These are phyloP conservation scores for Carcina quercana DNA, from an alignment of 2,888 invertebrate genomes.

Conservation along the genomic window DNA sequence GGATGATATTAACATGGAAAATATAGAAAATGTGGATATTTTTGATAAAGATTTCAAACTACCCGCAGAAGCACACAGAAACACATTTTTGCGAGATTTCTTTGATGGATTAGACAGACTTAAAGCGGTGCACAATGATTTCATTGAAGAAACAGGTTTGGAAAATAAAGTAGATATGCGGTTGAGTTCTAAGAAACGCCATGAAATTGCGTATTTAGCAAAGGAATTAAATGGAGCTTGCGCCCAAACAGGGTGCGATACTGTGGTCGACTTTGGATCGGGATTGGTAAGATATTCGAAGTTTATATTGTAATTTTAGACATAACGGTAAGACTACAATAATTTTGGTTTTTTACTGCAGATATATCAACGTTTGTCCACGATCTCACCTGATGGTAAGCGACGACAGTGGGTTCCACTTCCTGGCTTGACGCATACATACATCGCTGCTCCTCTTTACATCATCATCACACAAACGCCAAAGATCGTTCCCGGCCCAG, in stretches of 20 bases:
- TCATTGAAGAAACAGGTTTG: constrained; percentile 17
- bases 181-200: constrained; percentile 78
- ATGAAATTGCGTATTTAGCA: constrained; percentile 79
- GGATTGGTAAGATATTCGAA: constrained; percentile 80
- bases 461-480: too few species aligned
- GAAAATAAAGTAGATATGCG: constrained; percentile 35
- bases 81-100: constrained; percentile 33
- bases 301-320: too few species aligned
- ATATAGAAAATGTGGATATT: constrained; percentile 25
- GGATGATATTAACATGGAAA: constrained; percentile 63
- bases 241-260: constrained; percentile 47
- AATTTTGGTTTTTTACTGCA: too few species aligned
- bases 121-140: constrained; percentile 22
- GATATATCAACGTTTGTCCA: too few species aligned
- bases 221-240: constrained; percentile 70
- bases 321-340: too few species aligned
- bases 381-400: too few species aligned
- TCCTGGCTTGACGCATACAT: too few species aligned
- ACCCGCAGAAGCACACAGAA: constrained; percentile 13
- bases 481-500: too few species aligned
- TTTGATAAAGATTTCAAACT: constrained; percentile 27
- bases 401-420: too few species aligned
- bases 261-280: constrained; percentile 82
- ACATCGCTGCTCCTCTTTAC: too few species aligned
- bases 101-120: constrained; percentile 32